Conservation (phyloP, 2,888 invertebrate species). For the Serrognathus titanus region DNA sequence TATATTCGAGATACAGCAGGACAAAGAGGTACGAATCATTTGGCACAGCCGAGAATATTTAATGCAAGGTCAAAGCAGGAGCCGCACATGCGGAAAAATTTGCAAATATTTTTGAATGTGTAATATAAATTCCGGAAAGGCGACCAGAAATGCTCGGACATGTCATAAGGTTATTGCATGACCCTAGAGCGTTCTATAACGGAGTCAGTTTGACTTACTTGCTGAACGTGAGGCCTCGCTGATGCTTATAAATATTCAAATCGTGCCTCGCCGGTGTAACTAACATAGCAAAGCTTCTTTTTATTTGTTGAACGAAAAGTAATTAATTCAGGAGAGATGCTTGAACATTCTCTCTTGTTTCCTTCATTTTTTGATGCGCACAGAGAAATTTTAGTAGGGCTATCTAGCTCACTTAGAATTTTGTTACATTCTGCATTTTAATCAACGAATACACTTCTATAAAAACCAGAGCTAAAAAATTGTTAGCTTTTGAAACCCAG, state of each 20-base stretch:
- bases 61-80: not conserved
- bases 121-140: constrained; percentile 29
- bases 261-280: constrained; percentile 25
- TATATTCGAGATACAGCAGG: too few species aligned
- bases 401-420: too few species aligned
- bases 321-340: constrained; percentile 19
- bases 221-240: constrained; percentile 24
- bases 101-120: constrained; percentile 27
- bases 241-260: constrained; percentile 29
- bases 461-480: too few species aligned
- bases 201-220: constrained; percentile 25
- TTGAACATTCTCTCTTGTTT: too few species aligned
- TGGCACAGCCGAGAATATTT: too few species aligned
- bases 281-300: constrained; percentile 23
- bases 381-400: too few species aligned
- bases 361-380: too few species aligned
- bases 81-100: constrained; percentile 19
- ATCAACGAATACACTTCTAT: too few species aligned
- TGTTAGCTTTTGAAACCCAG: too few species aligned
- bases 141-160: constrained; percentile 28
- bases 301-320: constrained; percentile 20
- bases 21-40: too few species aligned
- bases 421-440: too few species aligned
- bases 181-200: constrained; percentile 20
- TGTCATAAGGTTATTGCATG: constrained; percentile 29